Base-by-base conservation (phyloP, 2,888 invertebrate species). In the Entomobrya proxima region DNA sequence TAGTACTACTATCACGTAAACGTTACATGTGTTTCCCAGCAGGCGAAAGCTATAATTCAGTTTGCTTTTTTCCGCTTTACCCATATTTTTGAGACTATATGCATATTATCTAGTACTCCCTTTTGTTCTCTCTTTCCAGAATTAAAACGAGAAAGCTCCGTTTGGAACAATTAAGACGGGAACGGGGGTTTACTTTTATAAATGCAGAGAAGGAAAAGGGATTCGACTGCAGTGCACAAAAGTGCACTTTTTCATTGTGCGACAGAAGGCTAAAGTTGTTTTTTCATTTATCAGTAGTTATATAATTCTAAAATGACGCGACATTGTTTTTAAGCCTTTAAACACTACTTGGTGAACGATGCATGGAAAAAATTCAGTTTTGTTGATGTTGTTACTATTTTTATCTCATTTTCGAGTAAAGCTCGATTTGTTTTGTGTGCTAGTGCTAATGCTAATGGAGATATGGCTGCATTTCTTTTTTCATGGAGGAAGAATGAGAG, bases 21-120 rank as follows among this genome's bases (percentile, higher is more conserved):
- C 21, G 64, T 61, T 82, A 82, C 82, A 82, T 75, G 82, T 82
- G 82, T 82, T 82, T 82, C 82, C 82, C 82, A 82, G 75, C 82
- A 82, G 61, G 82, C 82, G 79, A 72, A 40, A 58, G 81, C 79
- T 52, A 79, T 79, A 79, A 67, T 50, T 79, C 81, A 74, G 79
- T 40, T 79, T 50, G 69, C 35, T 37, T 69, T 52, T 52, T 79
- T 79, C 64, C 18, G 18, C 24, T 35, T 40, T 15, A 24, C 30
- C 52, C n/a, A 27, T 30, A 11, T 32, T 44, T 15, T 72, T n/a
- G n/a, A n/a, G 35, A 37, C 76, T 58, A 76, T 76, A 76, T 76
- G 76, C 76, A 76, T 55, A n/a, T 40, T 35, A 32, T 72, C 55
- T 75, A 7, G 24, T 18, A 50, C 50, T 58, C 35, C 9, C 7